Evolutionary conservation across 2,113 vertebrate genomes (phyloP).

Genomic region (Rhabdornis inornatus): DNA sequence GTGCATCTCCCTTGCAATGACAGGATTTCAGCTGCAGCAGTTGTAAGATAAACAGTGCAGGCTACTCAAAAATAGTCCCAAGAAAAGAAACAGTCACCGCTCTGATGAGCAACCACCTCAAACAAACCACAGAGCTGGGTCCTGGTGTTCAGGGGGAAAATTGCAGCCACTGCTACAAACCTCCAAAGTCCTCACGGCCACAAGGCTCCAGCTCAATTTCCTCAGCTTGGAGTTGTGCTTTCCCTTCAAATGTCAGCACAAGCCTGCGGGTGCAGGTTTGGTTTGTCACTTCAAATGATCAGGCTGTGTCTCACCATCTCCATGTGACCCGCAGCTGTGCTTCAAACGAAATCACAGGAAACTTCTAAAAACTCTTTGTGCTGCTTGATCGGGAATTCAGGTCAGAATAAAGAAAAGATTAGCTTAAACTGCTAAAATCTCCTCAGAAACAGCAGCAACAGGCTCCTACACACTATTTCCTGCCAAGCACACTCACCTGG

Average conservation of each 20-base stretch:
- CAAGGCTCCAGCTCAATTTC: not conserved
- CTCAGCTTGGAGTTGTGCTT: rapidly evolving
- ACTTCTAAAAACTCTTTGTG: not conserved
- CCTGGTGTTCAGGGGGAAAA: not conserved
- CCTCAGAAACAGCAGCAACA: not conserved
- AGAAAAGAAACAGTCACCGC: rapidly evolving
- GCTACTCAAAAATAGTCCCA: not conserved
- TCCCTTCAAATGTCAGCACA: not conserved
- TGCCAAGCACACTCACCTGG: too few species aligned
- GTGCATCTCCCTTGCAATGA: rapidly evolving
- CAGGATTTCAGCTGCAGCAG: rapidly evolving
- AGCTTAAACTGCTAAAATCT: not conserved
- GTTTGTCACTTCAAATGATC: not conserved
- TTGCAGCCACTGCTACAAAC: not conserved
- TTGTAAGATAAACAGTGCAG: rapidly evolving
- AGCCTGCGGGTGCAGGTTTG: not conserved
- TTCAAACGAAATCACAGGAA: not conserved
- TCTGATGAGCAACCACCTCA: not conserved
- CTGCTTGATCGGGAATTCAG: not conserved
- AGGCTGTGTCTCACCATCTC: not conserved
- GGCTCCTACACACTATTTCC: rapidly evolving
- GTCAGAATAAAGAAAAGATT: not conserved
- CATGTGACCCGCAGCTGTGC: not conserved
- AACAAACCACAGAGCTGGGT: not conserved
- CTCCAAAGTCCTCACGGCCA: not conserved